Conservation (phyloP, 2,797 vertebrate genomes). For the Sebastes oblongus region DNA sequence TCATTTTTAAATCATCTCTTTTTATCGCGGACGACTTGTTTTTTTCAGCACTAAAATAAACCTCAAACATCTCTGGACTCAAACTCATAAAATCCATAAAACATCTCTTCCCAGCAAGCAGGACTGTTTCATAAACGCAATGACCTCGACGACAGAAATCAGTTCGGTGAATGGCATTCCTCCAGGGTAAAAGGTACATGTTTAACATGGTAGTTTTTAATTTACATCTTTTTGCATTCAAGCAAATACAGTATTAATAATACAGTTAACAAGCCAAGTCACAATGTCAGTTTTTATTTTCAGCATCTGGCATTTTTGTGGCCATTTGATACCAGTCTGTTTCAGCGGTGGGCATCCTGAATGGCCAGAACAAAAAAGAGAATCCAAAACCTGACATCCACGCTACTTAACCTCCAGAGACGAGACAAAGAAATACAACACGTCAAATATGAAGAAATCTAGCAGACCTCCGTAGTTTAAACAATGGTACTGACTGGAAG, state of each 20-base stretch:
- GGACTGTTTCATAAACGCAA: conserved; percentile 69
- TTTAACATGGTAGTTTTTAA: conserved; percentile 88
- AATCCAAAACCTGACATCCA: conserved; percentile 58
- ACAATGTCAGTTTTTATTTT: conserved; percentile 74
- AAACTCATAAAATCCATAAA: conserved; percentile 72
- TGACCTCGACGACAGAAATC: conserved; percentile 63
- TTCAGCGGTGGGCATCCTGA: conserved; percentile 76
- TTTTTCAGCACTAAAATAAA: conserved; percentile 71
- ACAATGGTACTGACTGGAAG: conserved; percentile 91
- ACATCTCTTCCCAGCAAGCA: conserved; percentile 74
- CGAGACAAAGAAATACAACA: conserved; percentile 81
- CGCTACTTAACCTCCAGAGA: conserved; percentile 60
- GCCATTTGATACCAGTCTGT: conserved; percentile 65
- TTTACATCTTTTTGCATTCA: conserved; percentile 82
- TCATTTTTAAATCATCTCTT: conserved; percentile 67
- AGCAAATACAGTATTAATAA: conserved; percentile 83
- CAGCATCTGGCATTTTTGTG: conserved; percentile 70
- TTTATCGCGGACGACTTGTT: conserved; percentile 56
- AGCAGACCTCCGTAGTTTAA: conserved; percentile 88
- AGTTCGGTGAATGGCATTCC: conserved; percentile 90
- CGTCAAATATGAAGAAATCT: conserved; percentile 63
- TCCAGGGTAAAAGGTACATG: conserved; percentile 86
- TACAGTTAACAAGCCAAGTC: conserved; percentile 78
- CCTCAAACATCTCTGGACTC: conserved; percentile 56
- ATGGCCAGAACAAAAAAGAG: conserved; percentile 29